Conservation (phyloP, 2,113 vertebrate species). For the Agapornis roseicollis region DNA sequence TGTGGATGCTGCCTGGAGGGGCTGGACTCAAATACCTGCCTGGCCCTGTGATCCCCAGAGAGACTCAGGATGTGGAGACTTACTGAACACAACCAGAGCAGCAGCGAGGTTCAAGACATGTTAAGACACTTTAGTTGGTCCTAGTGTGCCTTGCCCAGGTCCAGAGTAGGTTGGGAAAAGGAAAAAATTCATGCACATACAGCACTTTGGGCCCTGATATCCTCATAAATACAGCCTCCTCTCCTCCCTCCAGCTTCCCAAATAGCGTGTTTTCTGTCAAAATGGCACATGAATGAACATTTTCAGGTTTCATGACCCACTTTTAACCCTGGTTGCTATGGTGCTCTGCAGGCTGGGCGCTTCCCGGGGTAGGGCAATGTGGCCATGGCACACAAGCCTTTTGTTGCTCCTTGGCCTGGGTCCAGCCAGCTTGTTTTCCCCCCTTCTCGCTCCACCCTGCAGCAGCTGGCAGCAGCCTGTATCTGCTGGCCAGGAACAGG, state of each 20-base stretch:
- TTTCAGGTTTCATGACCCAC: background rate
- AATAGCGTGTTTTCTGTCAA: background rate
- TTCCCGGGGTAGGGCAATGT: accelerated
- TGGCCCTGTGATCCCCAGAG: accelerated
- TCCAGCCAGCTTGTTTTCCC: background rate
- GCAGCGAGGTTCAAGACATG: background rate
- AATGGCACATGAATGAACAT: background rate
- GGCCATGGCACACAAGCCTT: constrained; percentile 1
- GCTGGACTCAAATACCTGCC: accelerated
- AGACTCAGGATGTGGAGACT: background rate
- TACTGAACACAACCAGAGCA: background rate
- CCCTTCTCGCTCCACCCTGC: background rate
- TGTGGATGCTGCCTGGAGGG: accelerated
- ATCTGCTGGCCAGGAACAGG: background rate
- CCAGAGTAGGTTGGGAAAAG: background rate
- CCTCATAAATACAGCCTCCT: background rate
- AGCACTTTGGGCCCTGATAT: background rate
- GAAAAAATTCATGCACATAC: background rate
- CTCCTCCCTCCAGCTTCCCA: background rate
- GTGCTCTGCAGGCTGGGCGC: background rate
- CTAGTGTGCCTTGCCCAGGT: background rate
- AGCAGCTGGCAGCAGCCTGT: constrained; percentile 10
- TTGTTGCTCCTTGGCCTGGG: constrained; percentile 36
- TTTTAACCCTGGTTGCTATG: constrained; percentile 37
- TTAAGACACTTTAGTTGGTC: background rate